These are phyloP conservation scores for Tinamus major DNA, from an alignment of 2,797 vertebrate genomes.

Conservation along the genomic window DNA sequence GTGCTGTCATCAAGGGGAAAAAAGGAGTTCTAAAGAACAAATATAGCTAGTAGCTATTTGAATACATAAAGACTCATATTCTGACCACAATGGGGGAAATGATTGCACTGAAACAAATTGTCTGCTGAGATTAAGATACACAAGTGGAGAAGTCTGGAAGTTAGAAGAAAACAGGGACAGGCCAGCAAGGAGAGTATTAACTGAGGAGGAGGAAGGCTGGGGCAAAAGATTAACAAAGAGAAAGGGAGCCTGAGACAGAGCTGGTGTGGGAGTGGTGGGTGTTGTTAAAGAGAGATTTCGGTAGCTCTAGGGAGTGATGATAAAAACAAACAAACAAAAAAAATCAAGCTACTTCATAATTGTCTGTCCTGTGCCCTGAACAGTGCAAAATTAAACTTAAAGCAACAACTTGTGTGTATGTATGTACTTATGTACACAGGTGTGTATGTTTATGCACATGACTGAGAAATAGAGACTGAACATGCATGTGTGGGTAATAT, in stretches of 20 bases:
- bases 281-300: not conserved
- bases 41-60: not conserved
- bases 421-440: not conserved
- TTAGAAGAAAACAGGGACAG: not conserved
- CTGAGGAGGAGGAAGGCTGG: not conserved
- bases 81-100: not conserved
- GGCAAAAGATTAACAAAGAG: not conserved
- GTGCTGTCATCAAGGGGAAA: not conserved
- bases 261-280: not conserved
- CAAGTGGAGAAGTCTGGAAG: not conserved
- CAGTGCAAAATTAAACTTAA: not conserved
- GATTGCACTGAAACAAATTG: not conserved
- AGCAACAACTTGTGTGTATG: not conserved
- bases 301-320: not conserved
- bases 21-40: not conserved
- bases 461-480: too few relatives aligned
- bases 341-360: not conserved
- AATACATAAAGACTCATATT: not conserved
- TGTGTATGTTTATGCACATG: not conserved
- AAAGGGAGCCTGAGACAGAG: not conserved
- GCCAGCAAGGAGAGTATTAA: not conserved
- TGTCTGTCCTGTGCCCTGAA: not conserved
- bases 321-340: not conserved
- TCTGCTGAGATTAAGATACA: not conserved
- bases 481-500: not conserved